Evolutionary conservation across 2,113 vertebrate species (phyloP).

Genomic region (Rhabdornis inornatus): DNA sequence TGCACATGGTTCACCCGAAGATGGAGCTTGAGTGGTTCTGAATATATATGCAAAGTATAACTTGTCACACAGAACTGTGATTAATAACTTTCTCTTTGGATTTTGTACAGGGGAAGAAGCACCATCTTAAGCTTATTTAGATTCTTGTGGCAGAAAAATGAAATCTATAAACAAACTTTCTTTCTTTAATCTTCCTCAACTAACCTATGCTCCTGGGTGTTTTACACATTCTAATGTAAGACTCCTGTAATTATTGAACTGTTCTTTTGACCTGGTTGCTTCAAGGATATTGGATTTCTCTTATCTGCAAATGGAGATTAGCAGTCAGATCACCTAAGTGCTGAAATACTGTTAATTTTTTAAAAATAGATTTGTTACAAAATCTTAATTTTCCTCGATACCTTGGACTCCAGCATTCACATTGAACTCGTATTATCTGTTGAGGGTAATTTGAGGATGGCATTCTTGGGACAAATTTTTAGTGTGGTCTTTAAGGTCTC

Average conservation of each 20-base stretch:
- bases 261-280: constrained; percentile 49
- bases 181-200: constrained; percentile 49
- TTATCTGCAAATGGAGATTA: constrained; percentile 43
- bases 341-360: constrained; percentile 27
- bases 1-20: constrained; percentile 33
- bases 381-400: background rate
- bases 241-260: constrained; percentile 44
- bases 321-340: constrained; percentile 10
- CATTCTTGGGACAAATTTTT: background rate
- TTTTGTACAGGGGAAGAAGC: background rate
- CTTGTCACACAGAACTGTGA: background rate
- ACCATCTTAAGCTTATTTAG: constrained; percentile 33
- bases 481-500: background rate
- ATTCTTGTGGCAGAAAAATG: constrained; percentile 61
- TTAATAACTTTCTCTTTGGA: constrained; percentile 12
- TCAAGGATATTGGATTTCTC: constrained; percentile 41
- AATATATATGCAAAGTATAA: background rate
- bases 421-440: background rate
- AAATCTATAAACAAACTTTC: constrained; percentile 70
- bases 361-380: background rate
- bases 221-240: constrained; percentile 51
- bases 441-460: background rate
- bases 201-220: constrained; percentile 44
- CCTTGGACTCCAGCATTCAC: background rate
- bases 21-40: constrained; percentile 51